phyloP scores from a whole-genome alignment of 2,888 invertebrate species.

The Polymixis flavicincta region DNA sequence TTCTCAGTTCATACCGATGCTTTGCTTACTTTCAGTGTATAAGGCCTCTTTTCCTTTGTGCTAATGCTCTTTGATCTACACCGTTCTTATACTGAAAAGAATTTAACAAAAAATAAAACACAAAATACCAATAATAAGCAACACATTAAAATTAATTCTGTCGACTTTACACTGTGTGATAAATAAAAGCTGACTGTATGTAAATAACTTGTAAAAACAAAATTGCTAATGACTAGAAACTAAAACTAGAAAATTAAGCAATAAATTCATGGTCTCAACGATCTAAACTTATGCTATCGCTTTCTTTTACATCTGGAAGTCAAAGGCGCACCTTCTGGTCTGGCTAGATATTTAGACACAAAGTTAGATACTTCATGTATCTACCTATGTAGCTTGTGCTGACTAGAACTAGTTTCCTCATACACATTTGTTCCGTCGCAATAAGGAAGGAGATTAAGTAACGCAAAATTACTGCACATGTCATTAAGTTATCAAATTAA shows the following conservation, averaged over 20 bases:
- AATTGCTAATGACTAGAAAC: conserved; percentile 33
- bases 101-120: not conserved
- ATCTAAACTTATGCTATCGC: conserved; percentile 51
- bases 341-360: conserved; percentile 22
- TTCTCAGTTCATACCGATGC: conserved; percentile 5
- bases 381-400: not conserved
- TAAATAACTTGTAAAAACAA: conserved; percentile 16
- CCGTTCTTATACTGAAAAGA: not conserved
- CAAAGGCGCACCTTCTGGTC: conserved; percentile 23
- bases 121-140: not conserved
- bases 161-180: not conserved
- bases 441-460: conserved; percentile 51
- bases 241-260: conserved; percentile 31
- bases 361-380: not conserved
- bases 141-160: not conserved
- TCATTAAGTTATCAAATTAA: conserved; percentile 33
- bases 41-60: not conserved
- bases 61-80: conserved; percentile 1
- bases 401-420: conserved; percentile 46
- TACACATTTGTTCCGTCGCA: conserved; percentile 39
- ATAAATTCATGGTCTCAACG: conserved; percentile 41
- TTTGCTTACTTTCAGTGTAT: conserved; percentile 1
- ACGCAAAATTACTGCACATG: conserved; percentile 35
- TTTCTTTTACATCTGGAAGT: conserved; percentile 53
- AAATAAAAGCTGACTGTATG: not conserved